These are phyloP conservation scores for Bovichtus diacanthus DNA, from an alignment of 2,797 vertebrate genomes.

Conservation along the genomic window DNA sequence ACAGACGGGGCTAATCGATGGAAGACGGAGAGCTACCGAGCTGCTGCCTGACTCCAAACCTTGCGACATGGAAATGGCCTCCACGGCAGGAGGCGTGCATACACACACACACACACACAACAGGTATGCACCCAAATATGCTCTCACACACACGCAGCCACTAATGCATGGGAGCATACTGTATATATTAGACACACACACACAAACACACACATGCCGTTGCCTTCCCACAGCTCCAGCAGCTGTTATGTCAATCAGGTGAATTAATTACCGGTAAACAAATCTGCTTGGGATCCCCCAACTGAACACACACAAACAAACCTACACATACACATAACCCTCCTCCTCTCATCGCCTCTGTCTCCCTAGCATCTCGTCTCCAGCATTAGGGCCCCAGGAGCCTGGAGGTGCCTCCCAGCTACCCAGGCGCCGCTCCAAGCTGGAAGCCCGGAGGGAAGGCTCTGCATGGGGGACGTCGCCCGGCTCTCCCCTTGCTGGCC, in stretches of 20 bases:
- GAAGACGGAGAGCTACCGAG: conserved; percentile 58
- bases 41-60: conserved; percentile 45
- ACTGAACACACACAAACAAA: conserved; percentile 66
- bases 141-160: conserved; percentile 5
- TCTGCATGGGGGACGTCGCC: conserved; percentile 44
- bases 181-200: conserved; percentile 24
- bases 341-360: conserved; percentile 38
- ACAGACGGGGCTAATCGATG: conserved; percentile 80
- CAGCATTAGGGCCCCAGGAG: conserved; percentile 52
- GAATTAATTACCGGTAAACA: conserved; percentile 88
- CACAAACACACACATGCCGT: conserved; percentile 3
- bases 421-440: conserved; percentile 59
- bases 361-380: conserved; percentile 56
- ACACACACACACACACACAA: conserved; percentile 8
- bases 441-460: conserved; percentile 65
- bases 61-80: conserved; percentile 62
- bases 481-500: conserved; percentile 55
- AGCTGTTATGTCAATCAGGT: conserved; percentile 88
- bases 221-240: conserved; percentile 76
- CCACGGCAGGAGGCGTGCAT: conserved; percentile 12
- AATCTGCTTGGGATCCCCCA: conserved; percentile 82
- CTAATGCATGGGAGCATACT: conserved; percentile 23
- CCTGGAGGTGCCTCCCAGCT: conserved; percentile 62
- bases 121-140: conserved; percentile 46
- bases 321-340: conserved; percentile 48